Base-by-base conservation (phyloP, 2,888 invertebrate species). In the Phlogophora meticulosa region DNA sequence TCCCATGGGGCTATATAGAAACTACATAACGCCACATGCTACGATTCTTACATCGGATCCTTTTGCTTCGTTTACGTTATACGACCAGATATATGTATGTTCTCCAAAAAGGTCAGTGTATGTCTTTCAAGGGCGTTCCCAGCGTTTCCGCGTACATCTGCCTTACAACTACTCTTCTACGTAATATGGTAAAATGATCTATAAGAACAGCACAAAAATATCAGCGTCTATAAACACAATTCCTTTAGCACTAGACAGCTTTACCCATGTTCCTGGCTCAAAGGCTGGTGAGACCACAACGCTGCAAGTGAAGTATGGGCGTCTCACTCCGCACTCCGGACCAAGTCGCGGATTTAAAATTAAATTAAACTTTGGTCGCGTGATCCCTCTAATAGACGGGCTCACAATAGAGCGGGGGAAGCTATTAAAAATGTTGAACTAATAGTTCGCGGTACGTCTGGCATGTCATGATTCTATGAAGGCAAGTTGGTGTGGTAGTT, bases 281-380 rank as follows among this genome's bases (percentile, higher is more conserved):
- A 63, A 63, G 55, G 36, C 40, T n/a, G 15, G n/a, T 17, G n/a
- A 46, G 51, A 55, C 17, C 53, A 45, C 45, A 53, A 20, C 34
- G 52, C 59, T 40, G 56, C 40, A n/a, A 58, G 53, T 17, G 53
- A 78, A 62, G 40, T 61, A 36, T 48, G 43, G 57, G 48, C 43
- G 58, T 28, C 51, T 62, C 38, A 40, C 57, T 61, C n/a, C n/a
- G 34, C 32, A 40, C 57, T 61, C n/a, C n/a, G 34, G 15, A 58
- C 57, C 13, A 28, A 72, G 72, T 67, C 66, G 68, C 49, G 68
- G 57, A 60, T 67, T 70, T 67, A 24, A 82, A 82, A 82, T 72
- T 74, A 69, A 81, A 82, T 81, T 82, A 68, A 82, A 77, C 51
- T 77, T 77, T 42, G 56, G 60, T 71, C 67, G 71, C 67, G 64